A percentile compares a stretch with the other conserved stretches of the same genome.
Evolutionary conservation across 2,797 vertebrate genomes (phyloP).

Genomic region (Adelosebastes latens): DNA sequence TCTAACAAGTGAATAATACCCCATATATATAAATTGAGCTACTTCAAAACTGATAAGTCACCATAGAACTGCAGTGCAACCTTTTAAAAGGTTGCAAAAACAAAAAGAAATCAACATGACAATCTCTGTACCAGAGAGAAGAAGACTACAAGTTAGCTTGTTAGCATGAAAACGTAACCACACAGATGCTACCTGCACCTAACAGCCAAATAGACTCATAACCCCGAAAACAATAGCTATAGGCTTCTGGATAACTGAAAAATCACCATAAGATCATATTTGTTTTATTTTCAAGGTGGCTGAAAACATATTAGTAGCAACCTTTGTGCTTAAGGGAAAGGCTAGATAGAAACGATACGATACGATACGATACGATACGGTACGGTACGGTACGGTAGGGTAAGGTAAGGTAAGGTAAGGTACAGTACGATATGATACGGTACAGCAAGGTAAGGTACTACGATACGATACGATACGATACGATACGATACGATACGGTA

Average conservation of each 20-base stretch:
- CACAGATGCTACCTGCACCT: neutral
- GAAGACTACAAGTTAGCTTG: neutral
- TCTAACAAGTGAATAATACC: neutral
- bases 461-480: too few relatives aligned
- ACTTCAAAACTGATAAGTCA: too few relatives aligned
- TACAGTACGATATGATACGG: too few relatives aligned
- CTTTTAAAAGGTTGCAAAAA: neutral
- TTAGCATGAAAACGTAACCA: neutral
- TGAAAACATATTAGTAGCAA: neutral
- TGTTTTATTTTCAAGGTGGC: neutral
- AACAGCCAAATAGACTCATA: neutral
- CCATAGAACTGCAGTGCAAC: neutral
- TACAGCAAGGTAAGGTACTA: too few relatives aligned
- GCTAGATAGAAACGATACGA: too few relatives aligned
- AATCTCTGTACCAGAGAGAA: neutral
- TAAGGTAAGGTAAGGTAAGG: accelerated
- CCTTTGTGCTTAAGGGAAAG: neutral
- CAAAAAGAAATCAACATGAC: neutral
- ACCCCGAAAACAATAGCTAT: too few relatives aligned
- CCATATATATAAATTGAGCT: too few relatives aligned
- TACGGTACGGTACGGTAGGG: too few relatives aligned
- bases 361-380: too few relatives aligned
- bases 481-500: too few relatives aligned
- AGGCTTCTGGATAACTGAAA: neutral
- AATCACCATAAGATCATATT: neutral